Evolutionary conservation across 1,140 invertebrate species (phyloP).

Genomic region (Lucilia cuprina): DNA sequence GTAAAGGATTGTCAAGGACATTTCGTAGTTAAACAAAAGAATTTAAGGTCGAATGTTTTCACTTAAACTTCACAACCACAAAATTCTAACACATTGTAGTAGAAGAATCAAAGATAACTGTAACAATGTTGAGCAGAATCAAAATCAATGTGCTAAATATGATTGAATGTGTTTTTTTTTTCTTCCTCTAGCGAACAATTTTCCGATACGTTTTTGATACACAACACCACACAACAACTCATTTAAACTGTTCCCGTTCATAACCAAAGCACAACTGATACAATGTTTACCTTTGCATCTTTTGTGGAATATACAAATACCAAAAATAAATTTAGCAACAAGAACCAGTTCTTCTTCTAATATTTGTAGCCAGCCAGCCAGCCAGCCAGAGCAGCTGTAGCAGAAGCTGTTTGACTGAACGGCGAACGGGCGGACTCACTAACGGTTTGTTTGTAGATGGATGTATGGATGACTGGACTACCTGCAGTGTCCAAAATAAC

Average conservation of each 20-base stretch:
- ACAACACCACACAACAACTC: background rate
- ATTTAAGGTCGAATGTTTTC: no score
- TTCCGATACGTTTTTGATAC: background rate
- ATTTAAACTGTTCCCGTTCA: constrained; percentile 25
- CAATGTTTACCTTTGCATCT: constrained; percentile 26
- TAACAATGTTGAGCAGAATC: no score
- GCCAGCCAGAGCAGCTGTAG: background rate
- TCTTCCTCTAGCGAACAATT: no score
- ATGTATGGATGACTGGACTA: background rate
- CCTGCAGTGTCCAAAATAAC: constrained; percentile 10
- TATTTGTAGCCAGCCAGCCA: background rate
- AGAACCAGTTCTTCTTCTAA: background rate
- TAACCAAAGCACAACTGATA: constrained; percentile 20
- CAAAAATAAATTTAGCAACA: background rate
- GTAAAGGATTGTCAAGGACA: background rate
- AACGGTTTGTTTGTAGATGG: background rate
- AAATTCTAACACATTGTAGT: no score
- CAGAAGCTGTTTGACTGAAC: background rate
- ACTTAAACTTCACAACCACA: no score
- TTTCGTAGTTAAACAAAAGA: background rate
- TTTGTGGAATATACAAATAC: background rate
- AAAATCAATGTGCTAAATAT: no score
- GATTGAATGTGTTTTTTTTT: no score
- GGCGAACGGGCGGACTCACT: background rate
- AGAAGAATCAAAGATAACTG: no score